These are phyloP conservation scores for Sterna hirundo DNA, from an alignment of 2,113 vertebrate species.

Conservation along the genomic window DNA sequence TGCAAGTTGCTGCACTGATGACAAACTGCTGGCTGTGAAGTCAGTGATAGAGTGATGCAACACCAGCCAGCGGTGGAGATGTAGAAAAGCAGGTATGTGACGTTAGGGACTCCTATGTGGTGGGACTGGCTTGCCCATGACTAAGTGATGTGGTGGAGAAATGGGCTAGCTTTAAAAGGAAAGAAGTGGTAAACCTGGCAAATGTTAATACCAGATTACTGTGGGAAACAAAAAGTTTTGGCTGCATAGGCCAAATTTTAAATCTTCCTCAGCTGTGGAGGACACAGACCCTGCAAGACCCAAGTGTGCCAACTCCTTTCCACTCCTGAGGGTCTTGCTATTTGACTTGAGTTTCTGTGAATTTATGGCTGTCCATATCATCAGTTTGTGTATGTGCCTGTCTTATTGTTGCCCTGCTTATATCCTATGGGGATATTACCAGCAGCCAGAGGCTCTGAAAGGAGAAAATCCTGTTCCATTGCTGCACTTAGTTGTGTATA, in stretches of 20 bases:
- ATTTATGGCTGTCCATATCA: neutral
- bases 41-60: neutral
- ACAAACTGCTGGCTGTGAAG: neutral
- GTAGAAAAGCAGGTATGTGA: neutral
- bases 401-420: fast-evolving
- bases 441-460: neutral
- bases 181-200: neutral
- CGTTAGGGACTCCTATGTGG: neutral
- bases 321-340: neutral
- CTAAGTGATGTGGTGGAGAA: neutral
- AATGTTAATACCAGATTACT: too few species aligned
- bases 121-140: neutral
- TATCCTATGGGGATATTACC: fast-evolving
- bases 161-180: neutral
- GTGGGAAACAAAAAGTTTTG: neutral
- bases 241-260: neutral
- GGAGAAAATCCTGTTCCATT: neutral
- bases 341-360: neutral
- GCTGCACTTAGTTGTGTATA: neutral
- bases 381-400: neutral
- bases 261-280: neutral
- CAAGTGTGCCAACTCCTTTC: neutral
- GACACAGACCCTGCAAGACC: neutral
- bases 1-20: neutral
- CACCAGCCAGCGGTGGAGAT: fast-evolving